A percentile compares a stretch with the other conserved stretches of the same genome.
Evolutionary conservation across 2,888 invertebrate genomes (phyloP).

Genomic region (Hipparchia semele): DNA sequence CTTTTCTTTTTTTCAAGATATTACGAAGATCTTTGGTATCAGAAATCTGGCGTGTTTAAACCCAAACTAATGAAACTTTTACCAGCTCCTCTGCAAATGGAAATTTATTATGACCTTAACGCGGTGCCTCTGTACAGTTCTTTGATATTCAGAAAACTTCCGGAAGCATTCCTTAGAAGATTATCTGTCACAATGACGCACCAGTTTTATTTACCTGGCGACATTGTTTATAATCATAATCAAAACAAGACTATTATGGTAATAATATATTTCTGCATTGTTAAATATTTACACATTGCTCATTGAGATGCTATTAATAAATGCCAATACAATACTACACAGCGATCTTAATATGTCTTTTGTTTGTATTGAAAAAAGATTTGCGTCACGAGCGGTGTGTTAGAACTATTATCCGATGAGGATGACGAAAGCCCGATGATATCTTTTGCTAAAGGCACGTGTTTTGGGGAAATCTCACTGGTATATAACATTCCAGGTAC

Average conservation of each 20-base stretch:
- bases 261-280: constrained; percentile 43
- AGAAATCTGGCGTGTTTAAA: constrained; percentile 77
- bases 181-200: constrained; percentile 78
- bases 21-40: constrained; percentile 80
- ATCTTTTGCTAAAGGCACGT: constrained; percentile 77
- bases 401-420: constrained; percentile 79
- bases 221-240: constrained; percentile 76
- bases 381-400: constrained; percentile 75
- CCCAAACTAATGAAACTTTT: constrained; percentile 68
- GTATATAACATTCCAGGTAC: constrained; percentile 76
- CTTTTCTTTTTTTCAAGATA: constrained; percentile 54
- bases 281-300: constrained; percentile 41
- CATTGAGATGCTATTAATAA: constrained; percentile 35
- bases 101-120: constrained; percentile 79
- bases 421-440: constrained; percentile 81
- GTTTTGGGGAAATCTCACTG: constrained; percentile 79
- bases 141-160: constrained; percentile 76
- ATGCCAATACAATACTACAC: constrained; percentile 26
- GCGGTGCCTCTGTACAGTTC: constrained; percentile 78
- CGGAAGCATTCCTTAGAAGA: constrained; percentile 78
- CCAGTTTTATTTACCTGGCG: constrained; percentile 79
- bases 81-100: constrained; percentile 77
- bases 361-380: constrained; percentile 53
- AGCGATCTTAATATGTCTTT: constrained; percentile 20
- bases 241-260: constrained; percentile 81